Evolutionary conservation across 2,113 vertebrate species (phyloP), one percentile per base, ranked within the genome.

Genomic region (Engystomops pustulosus): DNA sequence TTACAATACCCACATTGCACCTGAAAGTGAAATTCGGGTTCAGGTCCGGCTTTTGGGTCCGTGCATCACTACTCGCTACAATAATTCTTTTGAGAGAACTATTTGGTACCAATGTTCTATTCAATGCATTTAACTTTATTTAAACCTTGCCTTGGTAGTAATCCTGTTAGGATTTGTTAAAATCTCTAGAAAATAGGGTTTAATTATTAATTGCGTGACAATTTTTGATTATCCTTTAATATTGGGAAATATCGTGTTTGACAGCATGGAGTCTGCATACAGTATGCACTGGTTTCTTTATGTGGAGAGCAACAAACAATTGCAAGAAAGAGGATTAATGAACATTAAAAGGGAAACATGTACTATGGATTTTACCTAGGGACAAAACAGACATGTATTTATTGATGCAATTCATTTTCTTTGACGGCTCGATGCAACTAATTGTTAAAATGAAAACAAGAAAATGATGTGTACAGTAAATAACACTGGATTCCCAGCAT

Each of bases 401-500:
- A 30, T 36, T 34, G 17, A 36, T 20, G 62, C 62, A 67, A 67
- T 34, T 36, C 32, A 67, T 67, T 67, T 67, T 67, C 12, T 36
- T 67, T 67, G 30, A 34, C 36, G 32, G 23, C 12, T 17, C 17
- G 38, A 44, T 72, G 41, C 41, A 27, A 17, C 41, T 45, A 72
- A 72, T 47, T 77, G 45, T 51, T 32, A 30, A 53, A 75, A 51
- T 53, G 45, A 58, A n/a, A 77, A 72, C 11, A 38, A 58, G 51
- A 77, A 58, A n/a, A 58, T 49, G 25, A 17, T 7, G 86, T 87
- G 89, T 89, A 87, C 88, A 88, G 89, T 87, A 88, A 91, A 88
- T 88, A 87, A 67, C 70, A 70, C 85, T 86, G 86, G 83, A 88
- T 89, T 91, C 88, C 90, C 92, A 90, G 86, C 86, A 86, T 87